phyloP scores from a whole-genome alignment of 2,888 invertebrate genomes.

The Sphaerophoria rueppellii region DNA sequence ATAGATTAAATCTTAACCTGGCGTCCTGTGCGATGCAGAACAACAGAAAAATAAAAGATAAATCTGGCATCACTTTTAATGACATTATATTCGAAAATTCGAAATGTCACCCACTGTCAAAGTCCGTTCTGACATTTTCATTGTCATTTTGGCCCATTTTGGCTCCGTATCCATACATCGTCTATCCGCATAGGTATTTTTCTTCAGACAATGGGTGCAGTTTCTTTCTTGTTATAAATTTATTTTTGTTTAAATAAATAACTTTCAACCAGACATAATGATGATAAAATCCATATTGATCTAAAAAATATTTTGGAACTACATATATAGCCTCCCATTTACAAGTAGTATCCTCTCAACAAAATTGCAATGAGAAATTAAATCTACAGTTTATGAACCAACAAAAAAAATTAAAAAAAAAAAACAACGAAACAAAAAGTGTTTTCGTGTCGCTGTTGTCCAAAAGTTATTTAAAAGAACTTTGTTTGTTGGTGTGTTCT shows the following conservation, averaged over 20 bases:
- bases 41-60: too few relatives aligned
- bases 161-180: background rate
- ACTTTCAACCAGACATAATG: constrained; percentile 42
- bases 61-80: constrained; percentile 46
- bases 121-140: constrained; percentile 40
- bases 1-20: too few relatives aligned
- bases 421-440: constrained; percentile 22
- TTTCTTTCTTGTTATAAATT: constrained; percentile 64
- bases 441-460: constrained; percentile 61
- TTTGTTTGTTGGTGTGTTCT: constrained; percentile 52
- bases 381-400: background rate
- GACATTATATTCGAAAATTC: background rate
- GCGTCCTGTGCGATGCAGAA: too few relatives aligned
- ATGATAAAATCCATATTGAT: constrained; percentile 20
- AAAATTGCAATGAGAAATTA: constrained; percentile 40
- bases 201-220: constrained; percentile 69
- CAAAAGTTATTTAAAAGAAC: constrained; percentile 20
- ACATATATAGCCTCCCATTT: constrained; percentile 5
- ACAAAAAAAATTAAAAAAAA: background rate
- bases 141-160: constrained; percentile 49
- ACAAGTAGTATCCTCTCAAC: background rate
- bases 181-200: constrained; percentile 60
- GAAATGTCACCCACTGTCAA: constrained; percentile 54
- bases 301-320: constrained; percentile 24
- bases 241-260: constrained; percentile 40